phyloP scores from a whole-genome alignment of 2,888 invertebrate genomes.

The Slavum lentiscoides region DNA sequence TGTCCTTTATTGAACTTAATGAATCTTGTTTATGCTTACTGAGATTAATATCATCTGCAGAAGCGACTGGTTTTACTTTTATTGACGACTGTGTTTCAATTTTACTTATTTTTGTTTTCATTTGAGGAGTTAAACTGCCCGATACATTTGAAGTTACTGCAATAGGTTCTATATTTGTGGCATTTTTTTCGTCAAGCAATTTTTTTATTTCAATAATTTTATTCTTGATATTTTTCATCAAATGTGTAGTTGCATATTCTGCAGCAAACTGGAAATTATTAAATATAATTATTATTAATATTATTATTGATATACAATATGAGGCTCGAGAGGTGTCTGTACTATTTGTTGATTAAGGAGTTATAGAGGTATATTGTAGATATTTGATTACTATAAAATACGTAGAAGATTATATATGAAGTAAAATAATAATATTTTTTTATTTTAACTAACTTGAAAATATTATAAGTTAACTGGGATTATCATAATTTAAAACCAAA shows the following conservation, averaged over 20 bases:
- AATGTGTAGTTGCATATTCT: conserved; percentile 85
- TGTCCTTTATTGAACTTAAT: conserved; percentile 9
- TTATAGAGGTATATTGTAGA: too few relatives aligned
- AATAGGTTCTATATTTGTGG: not conserved
- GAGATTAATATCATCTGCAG: conserved; percentile 36
- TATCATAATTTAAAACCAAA: too few relatives aligned
- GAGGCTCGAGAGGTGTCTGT: too few relatives aligned
- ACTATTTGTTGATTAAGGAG: too few relatives aligned
- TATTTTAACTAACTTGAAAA: too few relatives aligned
- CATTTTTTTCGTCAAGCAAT: conserved; percentile 63
- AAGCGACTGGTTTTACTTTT: conserved; percentile 11
- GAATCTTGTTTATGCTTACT: conserved; percentile 10
- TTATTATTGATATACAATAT: not conserved
- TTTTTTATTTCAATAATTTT: conserved; percentile 76
- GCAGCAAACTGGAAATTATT: conserved; percentile 72
- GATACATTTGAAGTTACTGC: conserved; percentile 15
- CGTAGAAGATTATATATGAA: too few relatives aligned
- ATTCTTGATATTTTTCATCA: conserved; percentile 78
- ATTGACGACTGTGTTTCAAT: not conserved
- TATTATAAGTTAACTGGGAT: too few relatives aligned
- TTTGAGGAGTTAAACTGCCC: conserved; percentile 28
- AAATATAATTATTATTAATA: not conserved
- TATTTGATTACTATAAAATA: too few relatives aligned
- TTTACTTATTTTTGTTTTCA: conserved; percentile 29
- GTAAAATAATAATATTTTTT: too few relatives aligned